Evolutionary conservation across 64 coral and sea anemone genomes (phyloP).

Genomic region (Pachyseris speciosa): DNA sequence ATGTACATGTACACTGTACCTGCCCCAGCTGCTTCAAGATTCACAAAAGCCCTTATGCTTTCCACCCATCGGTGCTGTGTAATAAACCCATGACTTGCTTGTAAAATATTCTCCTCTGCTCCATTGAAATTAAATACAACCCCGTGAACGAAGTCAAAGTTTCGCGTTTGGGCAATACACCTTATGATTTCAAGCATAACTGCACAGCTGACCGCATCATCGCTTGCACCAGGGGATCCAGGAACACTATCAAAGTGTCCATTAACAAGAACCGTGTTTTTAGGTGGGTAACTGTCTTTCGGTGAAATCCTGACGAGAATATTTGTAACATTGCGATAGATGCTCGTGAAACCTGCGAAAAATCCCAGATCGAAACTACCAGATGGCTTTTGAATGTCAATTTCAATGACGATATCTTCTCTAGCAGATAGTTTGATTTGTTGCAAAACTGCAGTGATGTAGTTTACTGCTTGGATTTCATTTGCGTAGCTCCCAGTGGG

Average conservation of each 20-base stretch:
- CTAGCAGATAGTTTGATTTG: slow-evolving; percentile 52
- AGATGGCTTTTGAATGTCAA: slow-evolving; percentile 72
- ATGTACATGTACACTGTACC: no score
- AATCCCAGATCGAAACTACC: slow-evolving; percentile 85
- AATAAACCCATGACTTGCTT: slow-evolving; percentile 98
- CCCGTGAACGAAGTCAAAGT: slow-evolving; percentile 60
- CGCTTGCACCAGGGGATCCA: slow-evolving; percentile 83
- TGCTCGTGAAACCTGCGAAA: slow-evolving; percentile 65
- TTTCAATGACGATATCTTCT: slow-evolving; percentile 70
- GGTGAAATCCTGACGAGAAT: slow-evolving; percentile 79
- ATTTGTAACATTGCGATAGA: slow-evolving; percentile 91
- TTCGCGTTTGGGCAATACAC: slow-evolving; percentile 59
- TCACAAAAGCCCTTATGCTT: slow-evolving; percentile 78
- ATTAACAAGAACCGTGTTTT: no score
- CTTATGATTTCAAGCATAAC: slow-evolving; percentile 95
- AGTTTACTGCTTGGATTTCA: slow-evolving; percentile 90
- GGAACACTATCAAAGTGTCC: slow-evolving; percentile 95
- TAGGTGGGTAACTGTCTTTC: slow-evolving; percentile 65
- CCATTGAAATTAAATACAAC: slow-evolving; percentile 97
- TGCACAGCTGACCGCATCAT: slow-evolving; percentile 95
- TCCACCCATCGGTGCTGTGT: slow-evolving; percentile 90
- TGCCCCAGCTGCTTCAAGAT: slow-evolving; percentile 97
- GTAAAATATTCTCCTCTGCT: slow-evolving; percentile 95
- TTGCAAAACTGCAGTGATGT: slow-evolving; percentile 61
- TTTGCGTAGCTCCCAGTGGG: slow-evolving; percentile 92